A percentile compares a stretch with the other conserved stretches of the same genome.
Conservation (phyloP, 2,797 vertebrate genomes). For the Mareca penelope region DNA sequence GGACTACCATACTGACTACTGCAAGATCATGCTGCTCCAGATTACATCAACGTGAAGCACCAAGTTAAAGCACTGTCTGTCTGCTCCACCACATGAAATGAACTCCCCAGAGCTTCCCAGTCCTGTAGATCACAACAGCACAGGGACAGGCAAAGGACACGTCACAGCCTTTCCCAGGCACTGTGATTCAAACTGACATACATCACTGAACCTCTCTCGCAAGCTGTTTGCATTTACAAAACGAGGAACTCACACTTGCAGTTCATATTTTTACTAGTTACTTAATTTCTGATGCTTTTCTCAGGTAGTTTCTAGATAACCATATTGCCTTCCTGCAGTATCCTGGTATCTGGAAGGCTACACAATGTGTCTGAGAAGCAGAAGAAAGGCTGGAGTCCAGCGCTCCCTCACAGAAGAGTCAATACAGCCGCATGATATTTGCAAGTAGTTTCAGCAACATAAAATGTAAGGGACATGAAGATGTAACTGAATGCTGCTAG, state of each 20-base stretch:
- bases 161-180: not conserved
- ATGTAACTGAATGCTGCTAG: not conserved
- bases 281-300: not conserved
- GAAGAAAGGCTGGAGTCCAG: not conserved
- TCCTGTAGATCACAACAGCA: fast-evolving
- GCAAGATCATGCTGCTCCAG: not conserved
- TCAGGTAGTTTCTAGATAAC: not conserved
- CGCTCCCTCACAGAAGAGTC: not conserved
- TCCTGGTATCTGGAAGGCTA: not conserved
- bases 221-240: not conserved
- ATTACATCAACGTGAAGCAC: not conserved
- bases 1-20: no score
- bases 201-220: not conserved
- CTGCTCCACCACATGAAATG: not conserved
- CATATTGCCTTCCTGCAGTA: not conserved
- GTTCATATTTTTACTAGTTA: not conserved
- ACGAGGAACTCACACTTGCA: not conserved
- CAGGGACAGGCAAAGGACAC: not conserved
- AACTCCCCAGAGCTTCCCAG: not conserved
- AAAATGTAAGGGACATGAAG: not conserved
- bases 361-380: not conserved
- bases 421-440: not conserved
- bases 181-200: not conserved
- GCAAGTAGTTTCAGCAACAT: not conserved
- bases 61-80: not conserved